Conservation (phyloP, 30 jellyfish, hydroid and myxozoan genomes). For the Chironex yamaguchii region DNA sequence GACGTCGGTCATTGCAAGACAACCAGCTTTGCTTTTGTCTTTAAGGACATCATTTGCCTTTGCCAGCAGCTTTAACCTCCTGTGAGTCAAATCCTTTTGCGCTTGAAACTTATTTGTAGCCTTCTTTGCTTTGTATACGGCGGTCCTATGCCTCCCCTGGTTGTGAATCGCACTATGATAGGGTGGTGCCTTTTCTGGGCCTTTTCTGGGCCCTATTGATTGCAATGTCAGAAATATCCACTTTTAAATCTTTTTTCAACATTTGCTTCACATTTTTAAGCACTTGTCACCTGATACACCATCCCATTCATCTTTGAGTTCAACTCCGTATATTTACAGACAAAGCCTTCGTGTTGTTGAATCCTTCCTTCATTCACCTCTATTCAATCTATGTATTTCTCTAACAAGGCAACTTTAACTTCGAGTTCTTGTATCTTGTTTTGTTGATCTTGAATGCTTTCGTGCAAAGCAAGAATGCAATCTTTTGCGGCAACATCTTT, state of each 20-base stretch:
- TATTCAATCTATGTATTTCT: too few species aligned
- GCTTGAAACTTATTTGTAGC: background rate
- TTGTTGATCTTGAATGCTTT: background rate
- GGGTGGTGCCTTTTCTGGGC: background rate
- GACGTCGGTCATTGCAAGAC: background rate
- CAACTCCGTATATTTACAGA: too few species aligned
- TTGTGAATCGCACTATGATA: background rate
- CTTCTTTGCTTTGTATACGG: constrained; percentile 1
- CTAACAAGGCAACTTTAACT: too few species aligned
- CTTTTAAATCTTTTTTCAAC: background rate
- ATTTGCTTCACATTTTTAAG: background rate
- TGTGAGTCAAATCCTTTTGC: background rate
- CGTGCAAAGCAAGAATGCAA: background rate
- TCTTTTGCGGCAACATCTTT: constrained; percentile 8
- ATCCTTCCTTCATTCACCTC: too few species aligned
- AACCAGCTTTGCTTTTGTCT: background rate
- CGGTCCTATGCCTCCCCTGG: constrained; percentile 18
- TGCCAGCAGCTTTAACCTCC: constrained; percentile 2
- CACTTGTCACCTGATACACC: constrained; percentile 1
- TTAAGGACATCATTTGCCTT: background rate
- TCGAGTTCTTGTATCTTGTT: too few species aligned
- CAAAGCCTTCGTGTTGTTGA: too few species aligned
- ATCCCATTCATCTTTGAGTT: too few species aligned
- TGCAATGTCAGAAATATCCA: constrained; percentile 2
- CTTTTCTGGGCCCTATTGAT: constrained; percentile 2